A percentile compares a stretch with the other conserved stretches of the same genome.
phyloP scores from a whole-genome alignment of 2,888 invertebrate species.

The Hoplodrina blanda region DNA sequence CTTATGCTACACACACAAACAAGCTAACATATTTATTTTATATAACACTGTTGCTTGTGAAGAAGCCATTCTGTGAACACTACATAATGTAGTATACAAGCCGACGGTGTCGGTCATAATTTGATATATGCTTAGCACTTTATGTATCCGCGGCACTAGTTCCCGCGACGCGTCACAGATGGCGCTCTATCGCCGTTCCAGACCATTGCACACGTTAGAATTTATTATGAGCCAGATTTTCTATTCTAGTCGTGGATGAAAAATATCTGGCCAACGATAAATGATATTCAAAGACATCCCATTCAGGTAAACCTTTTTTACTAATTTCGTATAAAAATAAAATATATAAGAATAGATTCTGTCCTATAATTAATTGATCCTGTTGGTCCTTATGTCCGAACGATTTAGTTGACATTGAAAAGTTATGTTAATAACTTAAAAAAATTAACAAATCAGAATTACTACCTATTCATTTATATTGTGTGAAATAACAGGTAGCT shows the following conservation, averaged over 20 bases:
- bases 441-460: background rate
- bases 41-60: background rate
- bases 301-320: constrained; percentile 33
- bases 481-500: background rate
- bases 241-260: constrained; percentile 45
- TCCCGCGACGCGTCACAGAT: constrained; percentile 36
- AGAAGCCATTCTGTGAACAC: constrained; percentile 2
- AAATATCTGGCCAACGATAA: constrained; percentile 35
- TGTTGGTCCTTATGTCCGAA: background rate
- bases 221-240: constrained; percentile 55
- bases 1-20: background rate
- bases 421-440: background rate
- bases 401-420: background rate
- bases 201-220: constrained; percentile 52
- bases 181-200: constrained; percentile 47
- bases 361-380: background rate
- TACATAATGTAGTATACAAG: constrained; percentile 12
- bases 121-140: constrained; percentile 26
- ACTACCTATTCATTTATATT: no score
- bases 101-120: constrained; percentile 23
- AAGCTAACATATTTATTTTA: background rate
- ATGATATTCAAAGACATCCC: constrained; percentile 29
- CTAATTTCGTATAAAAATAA: background rate
- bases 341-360: constrained; percentile 1
- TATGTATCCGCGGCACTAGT: constrained; percentile 43